A percentile compares a stretch with the other conserved stretches of the same genome.
Conservation (phyloP, 2,888 invertebrate species). For the Poecilobothrus nobilitatus region DNA sequence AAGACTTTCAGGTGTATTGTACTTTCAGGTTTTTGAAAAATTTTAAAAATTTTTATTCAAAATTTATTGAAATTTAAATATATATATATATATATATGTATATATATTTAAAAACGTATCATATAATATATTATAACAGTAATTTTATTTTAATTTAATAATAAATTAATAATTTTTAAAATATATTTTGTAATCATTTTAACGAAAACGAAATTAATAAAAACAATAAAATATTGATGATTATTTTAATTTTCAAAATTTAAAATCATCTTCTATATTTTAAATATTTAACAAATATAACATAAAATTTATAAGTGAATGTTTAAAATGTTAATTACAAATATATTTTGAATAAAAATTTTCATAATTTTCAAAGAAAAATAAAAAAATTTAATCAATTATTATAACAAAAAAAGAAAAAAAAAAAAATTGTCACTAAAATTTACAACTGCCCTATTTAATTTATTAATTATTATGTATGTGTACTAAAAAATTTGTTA, state of each 20-base stretch:
- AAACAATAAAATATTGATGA: neutral
- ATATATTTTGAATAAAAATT: neutral
- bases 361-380: neutral
- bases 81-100: no score
- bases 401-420: neutral
- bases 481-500: neutral
- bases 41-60: conserved; percentile 4
- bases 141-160: neutral
- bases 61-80: neutral
- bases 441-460: neutral
- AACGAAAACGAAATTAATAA: neutral
- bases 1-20: conserved; percentile 43
- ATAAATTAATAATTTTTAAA: neutral
- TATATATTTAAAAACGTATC: neutral
- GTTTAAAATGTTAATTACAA: neutral
- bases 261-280: no score
- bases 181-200: neutral
- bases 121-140: no score
- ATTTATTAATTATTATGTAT: neutral
- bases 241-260: neutral
- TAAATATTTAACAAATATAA: no score
- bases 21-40: conserved; percentile 33
- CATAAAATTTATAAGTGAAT: no score
- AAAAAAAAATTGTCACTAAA: neutral
- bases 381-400: neutral